Evolutionary conservation across 1,140 invertebrate species (phyloP).

Genomic region (Apis cerana): DNA sequence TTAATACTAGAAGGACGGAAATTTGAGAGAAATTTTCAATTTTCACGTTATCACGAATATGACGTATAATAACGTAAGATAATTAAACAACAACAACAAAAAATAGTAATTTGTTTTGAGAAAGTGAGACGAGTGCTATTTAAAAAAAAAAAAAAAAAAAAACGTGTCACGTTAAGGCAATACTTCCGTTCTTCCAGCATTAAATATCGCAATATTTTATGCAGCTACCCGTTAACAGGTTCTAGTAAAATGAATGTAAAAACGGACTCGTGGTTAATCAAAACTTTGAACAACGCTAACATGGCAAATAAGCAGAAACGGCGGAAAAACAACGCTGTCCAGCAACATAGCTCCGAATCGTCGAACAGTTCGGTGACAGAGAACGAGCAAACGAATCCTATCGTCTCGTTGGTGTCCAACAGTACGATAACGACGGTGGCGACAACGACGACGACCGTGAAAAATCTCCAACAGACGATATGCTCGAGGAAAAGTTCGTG

Average conservation of each 20-base stretch:
- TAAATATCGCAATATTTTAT: conserved; percentile 45
- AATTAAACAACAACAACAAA: no score
- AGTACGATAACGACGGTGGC: conserved; percentile 3
- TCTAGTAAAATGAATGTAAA: conserved; percentile 70
- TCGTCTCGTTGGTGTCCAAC: conserved; percentile 12
- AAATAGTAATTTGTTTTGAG: no score
- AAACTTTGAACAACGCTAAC: conserved; percentile 72
- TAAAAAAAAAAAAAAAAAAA: neutral
- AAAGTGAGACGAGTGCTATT: no score
- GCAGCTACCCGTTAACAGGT: conserved; percentile 58
- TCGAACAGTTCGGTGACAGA: conserved; percentile 59
- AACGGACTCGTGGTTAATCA: conserved; percentile 77
- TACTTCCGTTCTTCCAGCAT: conserved; percentile 42
- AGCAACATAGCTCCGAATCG: conserved; percentile 51
- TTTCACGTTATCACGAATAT: neutral
- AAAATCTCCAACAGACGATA: conserved; percentile 25
- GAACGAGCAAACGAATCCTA: conserved; percentile 34
- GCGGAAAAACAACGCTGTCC: conserved; percentile 26
- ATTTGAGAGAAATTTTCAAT: neutral
- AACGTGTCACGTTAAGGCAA: neutral
- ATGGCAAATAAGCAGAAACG: conserved; percentile 58
- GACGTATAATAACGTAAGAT: no score
- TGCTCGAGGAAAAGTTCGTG: conserved; percentile 39
- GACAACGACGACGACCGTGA: conserved; percentile 35
- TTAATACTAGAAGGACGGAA: conserved; percentile 42